Evolutionary conservation across 2,113 vertebrate genomes (phyloP), one percentile per base, ranked within the genome.

Genomic region (Lethenteron camtschaticum): DNA sequence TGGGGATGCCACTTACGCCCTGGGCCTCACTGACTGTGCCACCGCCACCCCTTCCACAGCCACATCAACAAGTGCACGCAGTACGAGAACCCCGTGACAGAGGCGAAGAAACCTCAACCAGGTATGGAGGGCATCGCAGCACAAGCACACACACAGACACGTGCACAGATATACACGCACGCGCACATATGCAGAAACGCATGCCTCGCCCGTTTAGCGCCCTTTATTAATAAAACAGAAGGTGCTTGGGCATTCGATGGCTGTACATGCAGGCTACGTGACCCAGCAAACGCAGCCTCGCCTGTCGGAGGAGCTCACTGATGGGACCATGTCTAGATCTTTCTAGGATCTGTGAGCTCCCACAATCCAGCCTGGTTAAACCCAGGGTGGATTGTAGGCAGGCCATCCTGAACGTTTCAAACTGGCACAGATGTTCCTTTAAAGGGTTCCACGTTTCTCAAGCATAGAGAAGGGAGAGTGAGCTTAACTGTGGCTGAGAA

Each of bases 31-130:
- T 41, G 41, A 41, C 41, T 41, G 41, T 41, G 41, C 41, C 41
- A 41, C 41, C 6, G 41, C 41, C 41, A 41, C 41, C 41, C 75
- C 76, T 76, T 57, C 77, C 71, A 70, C 78, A 99, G 94, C 84
- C 94, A 99, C 79, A 88, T 99, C 81, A 96, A 97, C 87, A 83
- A 90, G 79, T 96, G 95, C 83, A 99, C 94, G 1, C 94, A 99
- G 75, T 99, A 99, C 77, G 94, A 99, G 78, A 96, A 99, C 77
- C 94, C 94, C 2, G 80, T 96, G 75, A 78, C 94, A 73, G 94
- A 99, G 82, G 92, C 88, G 3, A 99, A 99, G 84, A 83, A 11
- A 24, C 41, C 41, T 41, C 41, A 41, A 41, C 41, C 41, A 41
- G 41, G 41, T 41, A 41, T 41, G 90, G 76, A 90, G 90, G 83